Evolutionary conservation across 2,888 invertebrate genomes (phyloP), one percentile per base, ranked within the genome.

Genomic region (Heliconius hortense): DNA sequence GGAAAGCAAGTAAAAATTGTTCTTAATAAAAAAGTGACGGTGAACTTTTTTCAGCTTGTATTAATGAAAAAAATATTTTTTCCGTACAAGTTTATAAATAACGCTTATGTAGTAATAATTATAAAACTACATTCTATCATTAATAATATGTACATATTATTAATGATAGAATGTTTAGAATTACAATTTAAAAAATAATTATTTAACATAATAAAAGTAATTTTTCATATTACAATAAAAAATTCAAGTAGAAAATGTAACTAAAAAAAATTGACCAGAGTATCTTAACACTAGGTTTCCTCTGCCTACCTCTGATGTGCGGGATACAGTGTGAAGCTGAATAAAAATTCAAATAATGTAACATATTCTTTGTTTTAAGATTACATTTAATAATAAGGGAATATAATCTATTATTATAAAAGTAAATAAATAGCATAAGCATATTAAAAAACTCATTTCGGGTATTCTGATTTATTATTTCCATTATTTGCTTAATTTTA

Each of bases 1-100:
- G 97, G 97, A 89, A 95, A 95, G 97, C 97, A 94, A 96, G 96
- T 91, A 88, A 84, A 84, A 81, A 26, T 39, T 71, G 28, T 62
- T 71, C 2, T 26, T 71, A 39, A 43, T 69, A 69, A 53, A 69
- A 56, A n/a, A 56, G 31, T n/a, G 39, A 1, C 24, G 5, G 24
- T 28, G 43, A 24, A 48, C 15, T 56, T 35, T 72, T 70, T 63
- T 74, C 63, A 64, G 39, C 53, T 71, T 28, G 24, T 48, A 26
- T 43, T 67, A 56, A 56, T n/a, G 53, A n/a, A 56, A 21, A 62
- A 62, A 7, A 2, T 10, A 18, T 26, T 60, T 15, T 60, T 15
- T 26, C 11, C 1, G 2, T 60, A 24, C 59, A 4, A 10, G 13
- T 59, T 11, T 24, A 24, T 59, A 4, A 59, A 56, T 56, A 4